Percentiles rank a stretch among this genome's conserved stretches.
Conservation (phyloP, 2,888 invertebrate genomes). For the Lithophane leautieri region DNA sequence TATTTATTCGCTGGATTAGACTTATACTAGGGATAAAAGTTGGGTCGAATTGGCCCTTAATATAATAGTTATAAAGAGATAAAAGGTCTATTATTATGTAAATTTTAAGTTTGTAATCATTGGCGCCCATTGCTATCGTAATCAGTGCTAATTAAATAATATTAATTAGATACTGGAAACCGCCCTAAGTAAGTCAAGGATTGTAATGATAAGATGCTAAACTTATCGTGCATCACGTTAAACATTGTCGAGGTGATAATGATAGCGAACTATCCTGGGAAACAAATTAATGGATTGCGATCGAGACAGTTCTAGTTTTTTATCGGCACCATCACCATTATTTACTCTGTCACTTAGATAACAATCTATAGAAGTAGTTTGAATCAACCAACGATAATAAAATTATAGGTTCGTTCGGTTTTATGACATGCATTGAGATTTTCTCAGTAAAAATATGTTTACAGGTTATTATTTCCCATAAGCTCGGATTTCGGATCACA, state of each 20-base stretch:
- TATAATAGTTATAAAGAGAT: slow-evolving; percentile 28
- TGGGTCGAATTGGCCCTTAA: background rate
- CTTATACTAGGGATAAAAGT: too few species aligned
- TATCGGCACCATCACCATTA: slow-evolving; percentile 12
- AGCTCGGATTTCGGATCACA: slow-evolving; percentile 11
- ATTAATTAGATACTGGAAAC: slow-evolving; percentile 75
- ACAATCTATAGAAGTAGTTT: slow-evolving; percentile 1
- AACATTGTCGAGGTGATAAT: slow-evolving; percentile 56
- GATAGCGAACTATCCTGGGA: slow-evolving; percentile 55
- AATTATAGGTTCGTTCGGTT: background rate
- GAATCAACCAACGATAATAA: slow-evolving; percentile 10
- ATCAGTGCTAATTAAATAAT: slow-evolving; percentile 75
- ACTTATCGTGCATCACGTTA: slow-evolving; percentile 82
- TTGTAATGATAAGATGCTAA: slow-evolving; percentile 76
- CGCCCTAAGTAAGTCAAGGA: slow-evolving; percentile 85
- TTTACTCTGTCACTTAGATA: slow-evolving; percentile 12
- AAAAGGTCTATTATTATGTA: slow-evolving; percentile 65
- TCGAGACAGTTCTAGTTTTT: slow-evolving; percentile 49
- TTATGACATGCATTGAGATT: background rate
- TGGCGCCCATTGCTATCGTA: slow-evolving; percentile 70
- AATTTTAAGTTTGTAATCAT: slow-evolving; percentile 70
- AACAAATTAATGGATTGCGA: slow-evolving; percentile 58
- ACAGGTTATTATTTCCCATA: slow-evolving; percentile 9
- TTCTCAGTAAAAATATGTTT: background rate
- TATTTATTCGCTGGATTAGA: too few species aligned